phyloP scores from a whole-genome alignment of 2,888 invertebrate genomes.

The Agriopis aurantiaria region DNA sequence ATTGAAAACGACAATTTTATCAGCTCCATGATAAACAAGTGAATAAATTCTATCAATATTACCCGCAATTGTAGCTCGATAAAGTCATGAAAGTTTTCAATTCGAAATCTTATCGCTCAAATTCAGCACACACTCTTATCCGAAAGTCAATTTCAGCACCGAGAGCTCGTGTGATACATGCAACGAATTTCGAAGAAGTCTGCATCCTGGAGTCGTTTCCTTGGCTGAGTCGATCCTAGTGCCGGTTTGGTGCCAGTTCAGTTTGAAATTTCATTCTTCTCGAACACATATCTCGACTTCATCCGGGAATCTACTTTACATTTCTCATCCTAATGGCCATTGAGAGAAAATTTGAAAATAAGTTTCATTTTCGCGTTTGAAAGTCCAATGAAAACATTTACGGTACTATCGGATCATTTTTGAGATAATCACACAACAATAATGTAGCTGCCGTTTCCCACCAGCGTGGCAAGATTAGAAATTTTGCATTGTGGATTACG shows the following conservation, averaged over 20 bases:
- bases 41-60: constrained; percentile 5
- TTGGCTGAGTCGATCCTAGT: constrained; percentile 54
- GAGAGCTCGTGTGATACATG: constrained; percentile 55
- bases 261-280: constrained; percentile 83
- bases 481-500: constrained; percentile 25
- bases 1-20: constrained; percentile 28
- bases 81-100: constrained; percentile 14
- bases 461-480: constrained; percentile 39
- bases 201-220: constrained; percentile 65
- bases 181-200: constrained; percentile 61
- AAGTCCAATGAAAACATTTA: constrained; percentile 64
- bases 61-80: constrained; percentile 4
- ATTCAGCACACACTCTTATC: constrained; percentile 28
- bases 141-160: constrained; percentile 39
- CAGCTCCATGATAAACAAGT: constrained; percentile 11
- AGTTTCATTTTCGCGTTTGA: constrained; percentile 77
- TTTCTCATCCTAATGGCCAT: constrained; percentile 86
- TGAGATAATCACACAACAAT: constrained; percentile 56
- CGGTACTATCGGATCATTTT: constrained; percentile 62
- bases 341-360: constrained; percentile 85
- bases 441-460: constrained; percentile 47
- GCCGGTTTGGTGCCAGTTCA: constrained; percentile 69
- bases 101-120: constrained; percentile 35
- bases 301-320: constrained; percentile 84
- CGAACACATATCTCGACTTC: constrained; percentile 83